Evolutionary conservation across 2,888 invertebrate genomes (phyloP), one percentile per base, ranked within the genome.

Genomic region (Nymphalis polychloros): DNA sequence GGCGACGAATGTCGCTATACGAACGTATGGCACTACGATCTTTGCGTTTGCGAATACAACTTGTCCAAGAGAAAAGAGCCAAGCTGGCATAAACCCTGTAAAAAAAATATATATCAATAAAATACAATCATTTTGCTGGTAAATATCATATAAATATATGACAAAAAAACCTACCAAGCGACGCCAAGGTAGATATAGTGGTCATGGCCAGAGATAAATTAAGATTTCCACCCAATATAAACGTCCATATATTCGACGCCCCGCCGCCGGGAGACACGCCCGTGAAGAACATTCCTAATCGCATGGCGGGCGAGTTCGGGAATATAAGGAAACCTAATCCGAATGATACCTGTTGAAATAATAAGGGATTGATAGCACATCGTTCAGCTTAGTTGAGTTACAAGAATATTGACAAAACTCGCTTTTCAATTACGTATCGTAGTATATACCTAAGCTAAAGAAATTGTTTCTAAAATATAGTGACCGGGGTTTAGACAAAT

Each of bases 131-230:
- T 48, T 52, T 16, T n/a, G 55, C 48, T 13, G 16, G 10, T 63
- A 10, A 35, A 55, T 31, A 6, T 60, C n/a, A 46, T 31, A n/a
- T 0, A 53, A 50, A 23, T 41, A n/a, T n/a, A 48, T 5, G 19
- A 31, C 17, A 48, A 19, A 27, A 55, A 31, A 31, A 35, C 81
- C 81, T 86, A 95, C 96, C 97, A 79, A 99, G 96, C 0, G 98
- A 96, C 0, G 96, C 95, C 7, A 98, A 85, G 3, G 98, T 98
- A 70, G 97, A 96, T 66, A 98, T 92, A 10, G 98, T 95, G 0
- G 99, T 99, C 98, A 99, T 98, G 19, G 99, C 96, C 60, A 99
- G 95, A 0, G 98, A 98, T 52, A 99, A 93, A 84, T 98, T 96
- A 7, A 99, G 94, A 88, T 99, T 99, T 7, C 98, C 99, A 5